Base-by-base conservation (phyloP, 2,113 vertebrate genomes). In the Athene cunicularia region DNA sequence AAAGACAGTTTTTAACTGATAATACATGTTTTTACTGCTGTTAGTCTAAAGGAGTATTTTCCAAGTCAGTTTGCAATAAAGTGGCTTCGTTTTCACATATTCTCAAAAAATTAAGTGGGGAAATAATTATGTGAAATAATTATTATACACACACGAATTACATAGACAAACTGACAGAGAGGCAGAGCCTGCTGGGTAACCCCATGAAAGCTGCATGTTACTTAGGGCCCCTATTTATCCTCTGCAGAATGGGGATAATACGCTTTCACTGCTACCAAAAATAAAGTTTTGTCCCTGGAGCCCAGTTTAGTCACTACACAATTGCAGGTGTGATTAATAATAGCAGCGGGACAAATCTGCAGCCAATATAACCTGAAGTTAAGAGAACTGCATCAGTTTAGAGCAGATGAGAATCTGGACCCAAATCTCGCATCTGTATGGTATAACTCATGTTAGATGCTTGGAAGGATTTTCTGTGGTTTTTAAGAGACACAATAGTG, bases 401-500 rank as follows among this genome's bases (percentile, higher is more conserved):
- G 3, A 88, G 32, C 49, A 73, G 89, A 72, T 39, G 63, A 45
- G 75, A 88, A 66, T 35, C 18, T 35, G 26, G n/a, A 62, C 63
- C 41, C 74, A 76, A 75, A 66, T 35, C 87, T 58, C 76, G n/a
- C 32, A 70, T 73, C 62, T 76, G 27, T 45, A 58, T 37, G 18
- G 56, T n/a, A 66, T 49, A 79, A 90, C 21, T 73, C 62, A 50
- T 76, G 85, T 70, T 35, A 91, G 75, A 76, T 80, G 62, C 55
- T 70, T 37, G 28, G 1, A 93, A 68, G 49, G 14, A 11, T 41
- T 91, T 81, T 94, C 81, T 91, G 83, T 64, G 88, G 70, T 53
- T 96, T 96, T 90, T 70, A 76, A 80, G 85, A 84, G 77, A 88
- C 32, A 89, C 84, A 93, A 80, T 66, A 71, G 87, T 52, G 81